Conservation (phyloP, 2,797 vertebrate species). For the Meda fulgida region DNA sequence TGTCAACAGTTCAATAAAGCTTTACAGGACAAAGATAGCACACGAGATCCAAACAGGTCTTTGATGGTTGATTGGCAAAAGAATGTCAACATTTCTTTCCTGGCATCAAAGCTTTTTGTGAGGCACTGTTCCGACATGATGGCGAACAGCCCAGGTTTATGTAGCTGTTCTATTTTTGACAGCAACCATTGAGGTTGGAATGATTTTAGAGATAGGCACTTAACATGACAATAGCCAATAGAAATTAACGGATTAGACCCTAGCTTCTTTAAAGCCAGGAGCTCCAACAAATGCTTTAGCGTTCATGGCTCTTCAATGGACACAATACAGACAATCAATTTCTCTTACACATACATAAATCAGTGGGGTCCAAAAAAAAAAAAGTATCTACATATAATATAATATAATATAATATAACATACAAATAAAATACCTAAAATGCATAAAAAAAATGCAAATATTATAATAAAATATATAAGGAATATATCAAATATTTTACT, state of each 20-base stretch:
- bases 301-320: too few relatives aligned
- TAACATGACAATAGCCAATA: slow-evolving; percentile 19
- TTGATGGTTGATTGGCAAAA: slow-evolving; percentile 66
- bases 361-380: too few relatives aligned
- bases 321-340: too few relatives aligned
- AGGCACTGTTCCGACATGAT: slow-evolving; percentile 43
- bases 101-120: slow-evolving; percentile 61
- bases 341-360: neutral
- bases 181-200: slow-evolving; percentile 3
- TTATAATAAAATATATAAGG: too few relatives aligned
- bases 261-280: neutral
- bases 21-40: slow-evolving; percentile 63
- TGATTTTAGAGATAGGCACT: slow-evolving; percentile 30
- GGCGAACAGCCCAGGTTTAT: slow-evolving; percentile 39
- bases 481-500: too few relatives aligned
- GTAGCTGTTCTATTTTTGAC: slow-evolving; percentile 47
- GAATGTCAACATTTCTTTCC: slow-evolving; percentile 66
- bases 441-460: too few relatives aligned
- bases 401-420: too few relatives aligned
- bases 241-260: neutral
- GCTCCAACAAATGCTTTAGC: too few relatives aligned
- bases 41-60: slow-evolving; percentile 61
- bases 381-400: too few relatives aligned
- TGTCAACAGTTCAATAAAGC: slow-evolving; percentile 60
- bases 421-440: too few relatives aligned